phyloP scores from a whole-genome alignment of 37 sponge, comb jelly and placozoan species.

The Chondrilla cf. caribensis region DNA sequence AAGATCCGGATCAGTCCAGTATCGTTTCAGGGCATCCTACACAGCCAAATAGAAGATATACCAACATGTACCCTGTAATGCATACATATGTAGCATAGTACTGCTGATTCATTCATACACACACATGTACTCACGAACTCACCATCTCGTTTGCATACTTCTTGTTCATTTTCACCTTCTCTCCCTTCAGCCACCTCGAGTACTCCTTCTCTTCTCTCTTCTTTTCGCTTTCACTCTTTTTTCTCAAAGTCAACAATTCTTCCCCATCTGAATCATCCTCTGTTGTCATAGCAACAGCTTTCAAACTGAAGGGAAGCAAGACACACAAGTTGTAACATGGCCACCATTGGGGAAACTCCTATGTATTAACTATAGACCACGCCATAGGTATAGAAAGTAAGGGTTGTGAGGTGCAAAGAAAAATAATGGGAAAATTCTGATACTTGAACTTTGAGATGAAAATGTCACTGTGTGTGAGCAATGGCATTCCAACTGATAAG shows the following conservation, averaged over 20 bases:
- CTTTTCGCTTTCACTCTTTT: conserved; percentile 36
- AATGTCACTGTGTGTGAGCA: too few relatives aligned
- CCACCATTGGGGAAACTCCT: too few relatives aligned
- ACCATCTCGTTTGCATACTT: conserved; percentile 47
- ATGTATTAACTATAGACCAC: too few relatives aligned
- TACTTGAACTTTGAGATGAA: too few relatives aligned
- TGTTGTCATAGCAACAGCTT: not conserved
- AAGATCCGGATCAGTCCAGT: conserved; percentile 79
- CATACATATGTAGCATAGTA: too few relatives aligned
- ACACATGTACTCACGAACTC: not conserved
- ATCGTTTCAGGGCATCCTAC: conserved; percentile 39
- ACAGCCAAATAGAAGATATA: not conserved
- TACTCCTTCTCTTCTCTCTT: conserved; percentile 81
- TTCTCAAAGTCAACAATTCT: conserved; percentile 21
- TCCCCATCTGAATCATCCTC: not conserved
- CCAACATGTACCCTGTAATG: too few relatives aligned
- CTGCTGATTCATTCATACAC: not conserved
- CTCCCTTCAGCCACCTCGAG: conserved; percentile 78
- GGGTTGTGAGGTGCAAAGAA: too few relatives aligned
- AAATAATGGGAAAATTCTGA: too few relatives aligned
- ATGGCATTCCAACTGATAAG: too few relatives aligned
- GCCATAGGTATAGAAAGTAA: too few relatives aligned
- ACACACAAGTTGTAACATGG: not conserved
- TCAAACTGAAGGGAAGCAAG: not conserved
- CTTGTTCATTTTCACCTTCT: conserved; percentile 25